Evolutionary conservation across 2,888 invertebrate species (phyloP).

Genomic region (Meandrusa payeni): DNA sequence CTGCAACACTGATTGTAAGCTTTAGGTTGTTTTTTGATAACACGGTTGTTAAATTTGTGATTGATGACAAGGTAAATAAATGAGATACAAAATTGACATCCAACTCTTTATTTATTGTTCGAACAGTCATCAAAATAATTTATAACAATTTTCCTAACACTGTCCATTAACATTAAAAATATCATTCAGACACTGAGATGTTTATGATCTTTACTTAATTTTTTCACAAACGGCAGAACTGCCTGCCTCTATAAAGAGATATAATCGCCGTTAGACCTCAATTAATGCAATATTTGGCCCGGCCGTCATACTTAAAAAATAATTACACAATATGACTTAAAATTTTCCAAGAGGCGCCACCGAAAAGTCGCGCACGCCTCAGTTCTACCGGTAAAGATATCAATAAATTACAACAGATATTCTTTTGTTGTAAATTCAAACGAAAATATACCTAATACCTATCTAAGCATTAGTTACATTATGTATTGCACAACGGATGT

Average conservation of each 20-base stretch:
- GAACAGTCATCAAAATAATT: constrained; percentile 83
- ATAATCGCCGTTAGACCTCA: constrained; percentile 69
- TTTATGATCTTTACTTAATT: constrained; percentile 58
- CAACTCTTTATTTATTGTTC: constrained; percentile 82
- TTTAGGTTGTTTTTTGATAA: too few relatives aligned
- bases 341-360: constrained; percentile 48
- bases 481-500: constrained; percentile 78
- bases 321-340: constrained; percentile 78
- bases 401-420: constrained; percentile 77
- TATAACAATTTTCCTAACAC: constrained; percentile 82
- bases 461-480: constrained; percentile 74
- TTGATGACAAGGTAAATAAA: constrained; percentile 36
- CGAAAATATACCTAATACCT: constrained; percentile 75
- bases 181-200: constrained; percentile 78
- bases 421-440: constrained; percentile 75
- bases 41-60: too few relatives aligned
- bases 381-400: constrained; percentile 70
- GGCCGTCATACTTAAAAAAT: constrained; percentile 75
- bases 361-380: constrained; percentile 49
- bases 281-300: constrained; percentile 80
- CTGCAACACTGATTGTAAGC: too few relatives aligned
- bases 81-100: constrained; percentile 70
- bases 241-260: constrained; percentile 60
- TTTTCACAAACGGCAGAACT: constrained; percentile 63
- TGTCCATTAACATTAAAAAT: constrained; percentile 78